phyloP scores from a whole-genome alignment of 2,113 vertebrate genomes.

The Blennius ocellaris region DNA sequence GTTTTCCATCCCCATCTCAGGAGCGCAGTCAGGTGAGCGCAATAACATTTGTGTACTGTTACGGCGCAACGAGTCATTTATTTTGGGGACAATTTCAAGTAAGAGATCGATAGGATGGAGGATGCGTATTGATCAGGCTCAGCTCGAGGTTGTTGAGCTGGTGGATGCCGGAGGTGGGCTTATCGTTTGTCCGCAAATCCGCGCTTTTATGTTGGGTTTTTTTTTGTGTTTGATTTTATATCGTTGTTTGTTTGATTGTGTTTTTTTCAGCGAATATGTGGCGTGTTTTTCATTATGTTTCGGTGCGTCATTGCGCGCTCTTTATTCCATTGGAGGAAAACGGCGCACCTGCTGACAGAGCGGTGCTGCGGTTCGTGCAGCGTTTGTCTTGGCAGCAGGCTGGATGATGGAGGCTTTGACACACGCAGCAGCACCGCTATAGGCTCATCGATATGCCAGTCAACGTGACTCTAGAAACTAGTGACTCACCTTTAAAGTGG shows the following conservation, averaged over 20 bases:
- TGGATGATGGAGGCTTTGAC: not conserved
- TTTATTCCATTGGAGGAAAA: too few species aligned
- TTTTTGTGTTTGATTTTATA: not conserved
- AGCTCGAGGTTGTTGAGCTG: not conserved
- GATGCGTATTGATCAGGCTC: too few species aligned
- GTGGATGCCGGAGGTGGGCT: not conserved
- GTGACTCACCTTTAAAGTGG: too few species aligned
- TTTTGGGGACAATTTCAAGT: too few species aligned
- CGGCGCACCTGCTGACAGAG: too few species aligned
- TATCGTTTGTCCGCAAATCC: not conserved
- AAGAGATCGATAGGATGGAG: too few species aligned
- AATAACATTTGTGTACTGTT: not conserved
- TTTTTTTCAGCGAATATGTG: too few species aligned
- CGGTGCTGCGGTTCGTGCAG: too few species aligned
- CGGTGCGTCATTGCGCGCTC: too few species aligned
- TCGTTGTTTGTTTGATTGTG: too few species aligned
- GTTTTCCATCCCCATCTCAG: conserved; percentile 47
- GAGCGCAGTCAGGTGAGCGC: conserved; percentile 66
- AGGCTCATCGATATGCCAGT: not conserved
- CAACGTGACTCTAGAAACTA: not conserved
- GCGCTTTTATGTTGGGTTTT: too few species aligned
- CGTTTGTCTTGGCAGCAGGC: not conserved
- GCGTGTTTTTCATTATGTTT: not conserved
- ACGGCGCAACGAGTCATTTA: too few species aligned
- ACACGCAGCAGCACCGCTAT: not conserved